Evolutionary conservation across 2,888 invertebrate species (phyloP), one percentile per base, ranked within the genome.

Genomic region (Chydorus sphaericus): DNA sequence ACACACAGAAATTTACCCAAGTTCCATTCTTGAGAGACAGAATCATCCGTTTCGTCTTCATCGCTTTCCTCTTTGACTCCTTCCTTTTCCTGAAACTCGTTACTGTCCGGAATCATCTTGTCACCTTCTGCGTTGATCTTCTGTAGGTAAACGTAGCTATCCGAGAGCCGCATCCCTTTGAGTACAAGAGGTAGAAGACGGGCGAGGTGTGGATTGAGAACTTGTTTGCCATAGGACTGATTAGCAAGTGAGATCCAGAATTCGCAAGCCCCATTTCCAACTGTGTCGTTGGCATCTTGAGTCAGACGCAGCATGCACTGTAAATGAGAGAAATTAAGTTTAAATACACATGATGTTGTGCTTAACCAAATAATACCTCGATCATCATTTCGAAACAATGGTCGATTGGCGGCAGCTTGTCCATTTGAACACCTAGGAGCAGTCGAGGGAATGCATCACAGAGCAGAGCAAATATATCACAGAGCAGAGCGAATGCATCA

Each of bases 161-260:
- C 94, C 0, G 94, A 93, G 74, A 98, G 98, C 64, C 90, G 86
- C 98, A 99, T 99, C 60, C 96, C 93, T 60, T 85, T 81, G 5
- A 98, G 89, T 57, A 98, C 75, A 59, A 96, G 82, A 2, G 98
- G 97, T 60, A 97, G 81, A 48, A 98, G 74, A 60, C 85, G 78
- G 4, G 80, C 78, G 63, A 98, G 76, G 70, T 93, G 87, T 0
- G 85, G 84, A 4, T 81, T 79, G 4, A 98, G 75, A 11, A 90
- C 91, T 68, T 92, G 91, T 68, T 87, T 83, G 70, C 96, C 96
- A 62, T 96, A 81, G 64, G 81, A 83, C 67, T 92, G 92, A 67
- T 98, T 98, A 2, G 97, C 94, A 55, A 98, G 74, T 0, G 94
- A 90, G 52, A 98, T 72, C 97, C 97, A 99, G 73, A 98, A 98